Evolutionary conservation across 2,113 vertebrate genomes (phyloP), one percentile per base, ranked within the genome.

Genomic region (Proteles cristata): DNA sequence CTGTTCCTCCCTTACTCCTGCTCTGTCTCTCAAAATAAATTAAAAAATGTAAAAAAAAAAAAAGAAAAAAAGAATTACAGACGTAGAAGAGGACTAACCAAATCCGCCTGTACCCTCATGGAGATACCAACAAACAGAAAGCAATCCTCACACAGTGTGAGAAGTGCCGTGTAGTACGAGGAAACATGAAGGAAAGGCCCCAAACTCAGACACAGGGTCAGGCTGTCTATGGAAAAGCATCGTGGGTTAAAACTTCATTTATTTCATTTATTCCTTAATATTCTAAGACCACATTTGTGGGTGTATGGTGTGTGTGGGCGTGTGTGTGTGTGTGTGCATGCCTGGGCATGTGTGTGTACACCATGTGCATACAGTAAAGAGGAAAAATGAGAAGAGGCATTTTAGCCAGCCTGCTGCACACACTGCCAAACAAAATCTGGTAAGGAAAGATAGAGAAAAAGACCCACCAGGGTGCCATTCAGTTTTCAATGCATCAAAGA

Each of bases 401-500:
- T 90, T 94, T 79, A 94, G 55, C 83, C 53, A 90, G 35, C 66
- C 61, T 7, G 11, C 1, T 69, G 71, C 39, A 58, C 73, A 66
- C 3, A 88, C n/a, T 16, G 11, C 48, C 1, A 11, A 92, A 83
- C 63, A 93, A 98, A 97, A 79, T 84, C 93, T 88, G 81, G 28
- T 53, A 90, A 77, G 90, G 89, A 65, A 53, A 74, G 90, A 93
- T 50, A 93, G n/a, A 61, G 86, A 65, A 96, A 97, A 92, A 95
- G 97, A 92, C 71, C 66, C 12, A 83, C 92, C 16, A 4, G 96
- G 97, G 83, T 4, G 1, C 33, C 48, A 45, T 92, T 96, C 63
- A 61, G n/a, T 80, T 98, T 97, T 96, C 39, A 61, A 11, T 1
- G 5, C 79, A 93, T 55, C 76, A 45, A 90, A 98, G 94, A 97